Percentiles rank a stretch among this genome's conserved stretches.
Evolutionary conservation across 23 tunicate species (phyloP).

Genomic region (Ciona savignyi): DNA sequence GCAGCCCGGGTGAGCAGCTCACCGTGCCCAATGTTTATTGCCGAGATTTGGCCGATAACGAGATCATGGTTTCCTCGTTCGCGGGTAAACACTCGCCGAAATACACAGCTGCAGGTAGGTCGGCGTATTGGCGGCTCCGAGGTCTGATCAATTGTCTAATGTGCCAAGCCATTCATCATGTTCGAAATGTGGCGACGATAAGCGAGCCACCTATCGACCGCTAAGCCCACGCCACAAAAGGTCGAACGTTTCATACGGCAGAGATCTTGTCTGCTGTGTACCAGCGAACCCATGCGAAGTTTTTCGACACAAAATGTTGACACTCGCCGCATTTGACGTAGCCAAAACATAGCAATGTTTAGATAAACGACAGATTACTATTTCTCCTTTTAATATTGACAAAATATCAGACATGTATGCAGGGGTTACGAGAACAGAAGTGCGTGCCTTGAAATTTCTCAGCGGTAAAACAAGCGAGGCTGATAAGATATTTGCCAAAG

Average conservation of each 20-base stretch:
- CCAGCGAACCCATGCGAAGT: background rate
- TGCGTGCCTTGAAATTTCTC: no score
- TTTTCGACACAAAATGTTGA: background rate
- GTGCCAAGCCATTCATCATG: slow-evolving; percentile 15
- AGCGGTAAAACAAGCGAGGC: no score
- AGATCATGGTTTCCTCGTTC: slow-evolving; percentile 17
- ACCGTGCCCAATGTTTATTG: slow-evolving; percentile 31
- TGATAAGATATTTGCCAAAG: no score
- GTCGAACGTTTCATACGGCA: background rate
- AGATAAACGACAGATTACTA: background rate
- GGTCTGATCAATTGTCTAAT: slow-evolving; percentile 5
- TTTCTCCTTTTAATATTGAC: no score
- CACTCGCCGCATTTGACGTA: background rate
- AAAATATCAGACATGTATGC: no score
- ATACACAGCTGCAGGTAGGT: slow-evolving; percentile 22
- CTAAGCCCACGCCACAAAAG: slow-evolving; percentile 1
- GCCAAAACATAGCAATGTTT: background rate
- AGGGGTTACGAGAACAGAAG: no score
- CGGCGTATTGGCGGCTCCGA: background rate
- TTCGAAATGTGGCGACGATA: slow-evolving; percentile 1
- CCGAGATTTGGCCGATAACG: slow-evolving; percentile 28
- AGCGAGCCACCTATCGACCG: slow-evolving; percentile 2
- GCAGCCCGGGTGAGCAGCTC: background rate
- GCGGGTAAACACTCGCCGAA: slow-evolving; percentile 6
- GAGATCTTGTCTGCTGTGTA: background rate